Conservation (phyloP, 2,888 invertebrate species). For the Empis livida region DNA sequence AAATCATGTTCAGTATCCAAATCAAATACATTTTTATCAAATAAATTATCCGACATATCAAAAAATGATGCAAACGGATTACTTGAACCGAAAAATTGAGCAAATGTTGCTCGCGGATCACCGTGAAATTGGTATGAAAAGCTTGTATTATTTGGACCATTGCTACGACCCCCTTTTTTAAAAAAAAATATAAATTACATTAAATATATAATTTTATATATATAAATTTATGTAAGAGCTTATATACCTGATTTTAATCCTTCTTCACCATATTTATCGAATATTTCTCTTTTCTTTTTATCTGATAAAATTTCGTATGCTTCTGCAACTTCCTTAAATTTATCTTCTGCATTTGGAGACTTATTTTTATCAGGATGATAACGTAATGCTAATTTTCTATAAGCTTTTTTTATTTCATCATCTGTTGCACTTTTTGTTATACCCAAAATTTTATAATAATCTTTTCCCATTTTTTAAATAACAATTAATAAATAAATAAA, state of each 20-base stretch:
- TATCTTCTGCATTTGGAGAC: constrained; percentile 85
- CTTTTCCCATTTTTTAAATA: constrained; percentile 50
- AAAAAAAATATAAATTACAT: background rate
- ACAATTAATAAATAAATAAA: background rate
- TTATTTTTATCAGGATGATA: constrained; percentile 99
- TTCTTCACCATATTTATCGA: constrained; percentile 88
- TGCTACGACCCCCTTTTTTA: constrained; percentile 43
- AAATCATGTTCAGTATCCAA: constrained; percentile 68
- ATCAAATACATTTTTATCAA: constrained; percentile 52
- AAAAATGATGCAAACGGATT: constrained; percentile 91
- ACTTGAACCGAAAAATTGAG: constrained; percentile 93
- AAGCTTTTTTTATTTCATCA: constrained; percentile 91
- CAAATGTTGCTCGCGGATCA: constrained; percentile 93
- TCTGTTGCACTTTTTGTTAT: constrained; percentile 69
- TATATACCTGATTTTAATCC: constrained; percentile 64
- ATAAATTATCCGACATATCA: constrained; percentile 50
- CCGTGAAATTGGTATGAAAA: constrained; percentile 87
- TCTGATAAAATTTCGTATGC: constrained; percentile 97
- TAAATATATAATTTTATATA: background rate
- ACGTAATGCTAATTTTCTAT: constrained; percentile 89
- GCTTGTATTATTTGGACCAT: constrained; percentile 45
- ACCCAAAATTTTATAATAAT: constrained; percentile 91
- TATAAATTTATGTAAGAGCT: background rate
- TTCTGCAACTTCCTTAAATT: constrained; percentile 94
- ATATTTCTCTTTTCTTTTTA: constrained; percentile 87